These are phyloP conservation scores for Agapornis canus DNA, from an alignment of 2,797 vertebrate genomes.

Conservation along the genomic window DNA sequence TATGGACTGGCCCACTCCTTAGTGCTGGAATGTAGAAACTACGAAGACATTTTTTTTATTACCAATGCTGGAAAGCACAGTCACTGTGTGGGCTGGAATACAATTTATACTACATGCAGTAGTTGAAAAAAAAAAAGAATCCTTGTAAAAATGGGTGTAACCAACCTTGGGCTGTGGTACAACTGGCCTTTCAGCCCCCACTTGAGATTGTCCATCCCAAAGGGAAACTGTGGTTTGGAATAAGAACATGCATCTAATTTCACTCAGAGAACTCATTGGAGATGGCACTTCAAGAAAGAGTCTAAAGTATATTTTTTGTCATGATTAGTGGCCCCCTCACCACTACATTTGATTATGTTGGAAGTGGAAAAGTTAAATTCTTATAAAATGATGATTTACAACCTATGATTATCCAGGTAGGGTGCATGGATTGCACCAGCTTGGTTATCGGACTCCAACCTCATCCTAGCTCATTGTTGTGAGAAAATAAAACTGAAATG, in stretches of 20 bases:
- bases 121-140: constrained; percentile 57
- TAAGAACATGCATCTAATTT: constrained; percentile 82
- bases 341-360: constrained; percentile 79
- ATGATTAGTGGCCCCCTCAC: constrained; percentile 79
- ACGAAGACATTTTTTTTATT: constrained; percentile 79
- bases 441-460: constrained; percentile 71
- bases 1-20: constrained; percentile 69
- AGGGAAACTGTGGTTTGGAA: constrained; percentile 87
- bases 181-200: constrained; percentile 80
- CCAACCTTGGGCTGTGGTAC: constrained; percentile 81
- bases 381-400: constrained; percentile 80
- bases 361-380: constrained; percentile 80
- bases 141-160: constrained; percentile 82
- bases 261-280: constrained; percentile 80
- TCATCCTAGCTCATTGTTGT: constrained; percentile 64
- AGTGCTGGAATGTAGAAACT: constrained; percentile 77
- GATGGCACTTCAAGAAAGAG: constrained; percentile 84
- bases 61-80: constrained; percentile 70
- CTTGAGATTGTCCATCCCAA: constrained; percentile 80
- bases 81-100: constrained; percentile 67
- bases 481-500: constrained; percentile 73
- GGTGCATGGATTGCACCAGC: constrained; percentile 61
- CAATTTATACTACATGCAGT: constrained; percentile 72
- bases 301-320: constrained; percentile 82
- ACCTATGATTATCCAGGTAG: constrained; percentile 79